Conservation (phyloP, 1,140 invertebrate genomes). For the Aporrectodea caliginosa region DNA sequence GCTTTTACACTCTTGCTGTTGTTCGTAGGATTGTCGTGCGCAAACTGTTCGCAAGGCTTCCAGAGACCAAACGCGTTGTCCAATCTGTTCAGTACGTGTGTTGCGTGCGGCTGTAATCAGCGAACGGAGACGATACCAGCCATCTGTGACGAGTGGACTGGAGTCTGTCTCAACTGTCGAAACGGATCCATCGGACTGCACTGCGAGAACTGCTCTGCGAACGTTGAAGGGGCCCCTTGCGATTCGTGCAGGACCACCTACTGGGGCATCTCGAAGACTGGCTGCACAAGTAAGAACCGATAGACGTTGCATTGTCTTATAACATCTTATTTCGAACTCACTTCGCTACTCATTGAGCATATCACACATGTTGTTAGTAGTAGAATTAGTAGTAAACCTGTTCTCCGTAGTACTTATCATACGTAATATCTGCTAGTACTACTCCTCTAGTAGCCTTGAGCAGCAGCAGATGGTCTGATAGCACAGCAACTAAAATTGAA, state of each 20-base stretch:
- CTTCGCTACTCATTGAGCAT: no score
- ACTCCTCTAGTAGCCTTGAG: no score
- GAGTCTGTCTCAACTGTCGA: conserved; percentile 89
- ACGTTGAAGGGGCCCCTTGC: conserved; percentile 57
- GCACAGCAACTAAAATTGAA: no score
- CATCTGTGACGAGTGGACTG: conserved; percentile 49
- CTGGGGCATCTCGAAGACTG: conserved; percentile 78
- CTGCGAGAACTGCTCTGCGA: conserved; percentile 82
- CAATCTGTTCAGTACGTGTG: conserved; percentile 31
- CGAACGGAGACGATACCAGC: conserved; percentile 23
- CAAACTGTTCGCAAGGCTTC: conserved; percentile 33
- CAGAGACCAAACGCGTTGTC: conserved; percentile 7
- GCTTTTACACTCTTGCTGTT: no score
- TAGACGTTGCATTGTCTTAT: no score
- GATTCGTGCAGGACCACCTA: conserved; percentile 66
- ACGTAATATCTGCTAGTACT: no score
- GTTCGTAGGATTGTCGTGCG: conserved; percentile 38
- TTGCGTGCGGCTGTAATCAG: conserved; percentile 35
- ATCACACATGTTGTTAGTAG: no score
- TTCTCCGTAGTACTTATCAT: no score
- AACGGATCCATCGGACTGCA: conserved; percentile 88
- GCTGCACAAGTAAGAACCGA: conserved; percentile 17
- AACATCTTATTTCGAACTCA: no score
- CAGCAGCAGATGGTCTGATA: no score
- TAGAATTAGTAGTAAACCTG: no score